Conservation (phyloP, 2,888 invertebrate genomes). For the Protula sp. region DNA sequence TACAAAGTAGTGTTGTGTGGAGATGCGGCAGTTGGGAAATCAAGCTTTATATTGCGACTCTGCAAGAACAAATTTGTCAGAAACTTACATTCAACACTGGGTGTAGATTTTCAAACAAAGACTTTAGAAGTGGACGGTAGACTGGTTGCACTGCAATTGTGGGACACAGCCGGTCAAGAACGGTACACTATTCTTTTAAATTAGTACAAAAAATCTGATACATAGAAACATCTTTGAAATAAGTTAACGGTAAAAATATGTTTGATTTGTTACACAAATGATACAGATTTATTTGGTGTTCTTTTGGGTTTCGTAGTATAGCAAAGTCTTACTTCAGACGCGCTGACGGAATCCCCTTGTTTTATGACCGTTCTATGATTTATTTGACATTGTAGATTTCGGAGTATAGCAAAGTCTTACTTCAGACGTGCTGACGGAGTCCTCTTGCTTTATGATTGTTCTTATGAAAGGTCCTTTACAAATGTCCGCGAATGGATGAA, state of each 20-base stretch:
- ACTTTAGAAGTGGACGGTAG: conserved; percentile 60
- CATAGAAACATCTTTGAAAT: too few species aligned
- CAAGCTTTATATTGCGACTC: conserved; percentile 60
- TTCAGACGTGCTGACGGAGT: conserved; percentile 63
- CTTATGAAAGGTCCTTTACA: conserved; percentile 60
- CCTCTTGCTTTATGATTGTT: conserved; percentile 61
- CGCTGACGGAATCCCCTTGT: conserved; percentile 61
- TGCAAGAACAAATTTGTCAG: conserved; percentile 59
- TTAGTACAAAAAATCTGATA: too few species aligned
- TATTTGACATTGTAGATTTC: too few species aligned
- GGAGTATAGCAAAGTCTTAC: conserved; percentile 62
- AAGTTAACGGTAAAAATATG: too few species aligned
- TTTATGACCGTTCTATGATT: conserved; percentile 62
- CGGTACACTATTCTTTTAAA: conserved; percentile 47
- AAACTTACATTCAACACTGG: conserved; percentile 60
- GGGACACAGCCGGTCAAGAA: conserved; percentile 63
- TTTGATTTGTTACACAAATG: too few species aligned
- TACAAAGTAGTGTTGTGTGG: conserved; percentile 63
- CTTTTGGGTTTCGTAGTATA: conserved; percentile 60
- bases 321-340: conserved; percentile 63
- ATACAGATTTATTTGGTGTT: too few species aligned
- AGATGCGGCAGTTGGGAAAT: conserved; percentile 63
- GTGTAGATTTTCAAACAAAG: conserved; percentile 53
- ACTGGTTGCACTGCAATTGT: conserved; percentile 58
- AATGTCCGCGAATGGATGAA: conserved; percentile 62